These are phyloP conservation scores for Hiodon alosoides DNA, from an alignment of 2,113 vertebrate species.

Conservation along the genomic window DNA sequence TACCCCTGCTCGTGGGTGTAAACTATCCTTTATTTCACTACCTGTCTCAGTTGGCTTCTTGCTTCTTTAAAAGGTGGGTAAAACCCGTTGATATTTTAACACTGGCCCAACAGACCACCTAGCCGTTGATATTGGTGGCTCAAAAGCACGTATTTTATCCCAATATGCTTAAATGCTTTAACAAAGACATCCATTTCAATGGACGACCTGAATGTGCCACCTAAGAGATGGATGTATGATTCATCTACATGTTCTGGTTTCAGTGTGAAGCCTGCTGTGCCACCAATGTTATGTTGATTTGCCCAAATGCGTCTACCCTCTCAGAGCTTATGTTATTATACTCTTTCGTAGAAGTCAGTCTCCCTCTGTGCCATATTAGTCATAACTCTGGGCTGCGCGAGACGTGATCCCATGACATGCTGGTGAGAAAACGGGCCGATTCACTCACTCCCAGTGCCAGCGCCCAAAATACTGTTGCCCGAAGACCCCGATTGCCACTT, in stretches of 20 bases:
- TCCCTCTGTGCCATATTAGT: neutral
- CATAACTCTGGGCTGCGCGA: neutral
- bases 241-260: too few relatives aligned
- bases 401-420: neutral
- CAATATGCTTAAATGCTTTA: too few relatives aligned
- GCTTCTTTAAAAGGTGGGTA: constrained; percentile 17
- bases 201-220: too few relatives aligned
- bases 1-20: neutral
- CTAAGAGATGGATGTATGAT: too few relatives aligned
- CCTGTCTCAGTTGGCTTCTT: constrained; percentile 17
- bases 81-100: too few relatives aligned
- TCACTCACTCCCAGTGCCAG: neutral
- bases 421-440: neutral
- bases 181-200: too few relatives aligned
- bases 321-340: too few relatives aligned
- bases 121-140: too few relatives aligned
- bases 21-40: neutral
- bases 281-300: too few relatives aligned
- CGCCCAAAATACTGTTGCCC: constrained; percentile 49
- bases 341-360: neutral
- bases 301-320: too few relatives aligned
- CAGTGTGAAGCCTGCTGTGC: neutral
- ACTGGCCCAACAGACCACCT: too few relatives aligned
- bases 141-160: too few relatives aligned
- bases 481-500: constrained; percentile 38